These are phyloP conservation scores for Pteromalus puparum DNA, from an alignment of 1,140 invertebrate genomes.

Conservation along the genomic window DNA sequence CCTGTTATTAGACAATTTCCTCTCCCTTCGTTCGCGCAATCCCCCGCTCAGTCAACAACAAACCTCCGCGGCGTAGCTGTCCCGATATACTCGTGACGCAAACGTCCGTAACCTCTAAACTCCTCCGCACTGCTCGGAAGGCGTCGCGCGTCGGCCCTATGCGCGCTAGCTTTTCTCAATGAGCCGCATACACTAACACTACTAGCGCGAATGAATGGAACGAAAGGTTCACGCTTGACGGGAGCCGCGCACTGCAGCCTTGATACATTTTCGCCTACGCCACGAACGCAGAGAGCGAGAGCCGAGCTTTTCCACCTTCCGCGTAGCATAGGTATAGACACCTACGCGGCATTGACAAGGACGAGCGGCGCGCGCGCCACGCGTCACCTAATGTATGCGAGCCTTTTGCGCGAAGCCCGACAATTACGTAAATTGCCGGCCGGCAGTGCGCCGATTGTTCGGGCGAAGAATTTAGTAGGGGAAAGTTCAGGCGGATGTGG, in stretches of 20 bases:
- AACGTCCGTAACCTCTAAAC: conserved; percentile 3
- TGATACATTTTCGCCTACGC: conserved; percentile 73
- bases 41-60: background rate
- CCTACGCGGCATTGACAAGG: conserved; percentile 63
- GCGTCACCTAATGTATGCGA: conserved; percentile 21
- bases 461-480: too few species aligned
- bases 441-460: background rate
- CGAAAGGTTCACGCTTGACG: background rate
- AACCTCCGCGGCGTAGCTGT: background rate
- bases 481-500: too few species aligned
- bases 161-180: conserved; percentile 7
- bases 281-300: background rate
- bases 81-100: background rate
- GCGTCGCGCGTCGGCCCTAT: background rate
- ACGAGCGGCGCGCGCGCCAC: conserved; percentile 57
- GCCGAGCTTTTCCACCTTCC: conserved; percentile 69
- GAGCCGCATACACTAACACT: too few species aligned
- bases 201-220: conserved; percentile 1
- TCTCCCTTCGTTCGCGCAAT: background rate
- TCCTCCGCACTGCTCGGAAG: background rate
- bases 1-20: conserved; percentile 14
- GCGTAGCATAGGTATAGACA: conserved; percentile 65
- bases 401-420: background rate
- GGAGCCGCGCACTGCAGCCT: conserved; percentile 60
- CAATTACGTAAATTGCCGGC: background rate